Evolutionary conservation across 2,888 invertebrate genomes (phyloP).

Genomic region (Nomada fucata): DNA sequence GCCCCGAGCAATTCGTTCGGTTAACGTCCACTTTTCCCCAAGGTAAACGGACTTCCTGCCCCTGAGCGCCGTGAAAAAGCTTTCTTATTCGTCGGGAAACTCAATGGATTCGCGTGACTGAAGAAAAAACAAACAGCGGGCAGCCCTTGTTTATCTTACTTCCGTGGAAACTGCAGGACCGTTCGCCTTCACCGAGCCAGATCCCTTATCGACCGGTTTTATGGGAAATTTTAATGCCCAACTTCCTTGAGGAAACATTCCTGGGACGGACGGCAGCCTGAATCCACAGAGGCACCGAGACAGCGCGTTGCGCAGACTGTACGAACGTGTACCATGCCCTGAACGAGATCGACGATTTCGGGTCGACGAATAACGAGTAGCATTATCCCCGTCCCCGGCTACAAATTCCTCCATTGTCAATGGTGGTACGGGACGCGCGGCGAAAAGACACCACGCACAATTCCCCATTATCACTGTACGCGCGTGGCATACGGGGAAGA

Average conservation of each 20-base stretch:
- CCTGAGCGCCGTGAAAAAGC: constrained; percentile 20
- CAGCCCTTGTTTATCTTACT: constrained; percentile 33
- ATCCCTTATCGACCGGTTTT: neutral
- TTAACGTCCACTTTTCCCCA: constrained; percentile 20
- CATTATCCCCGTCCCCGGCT: too few relatives aligned
- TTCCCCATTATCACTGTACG: constrained; percentile 39
- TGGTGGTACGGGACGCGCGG: constrained; percentile 11
- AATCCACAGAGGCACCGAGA: neutral
- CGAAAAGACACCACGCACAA: constrained; percentile 36
- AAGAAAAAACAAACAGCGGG: constrained; percentile 35
- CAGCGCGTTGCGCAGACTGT: neutral
- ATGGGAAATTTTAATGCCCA: neutral
- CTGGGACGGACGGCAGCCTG: neutral
- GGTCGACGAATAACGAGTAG: constrained; percentile 27
- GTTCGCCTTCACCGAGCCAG: constrained; percentile 1
- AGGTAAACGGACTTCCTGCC: constrained; percentile 12
- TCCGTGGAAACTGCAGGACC: constrained; percentile 14
- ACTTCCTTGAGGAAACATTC: neutral
- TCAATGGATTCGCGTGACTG: constrained; percentile 29
- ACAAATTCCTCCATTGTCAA: too few relatives aligned
- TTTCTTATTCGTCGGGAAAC: constrained; percentile 39
- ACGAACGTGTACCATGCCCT: too few relatives aligned
- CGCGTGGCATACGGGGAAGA: constrained; percentile 10
- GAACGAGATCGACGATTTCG: too few relatives aligned
- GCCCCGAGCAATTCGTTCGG: constrained; percentile 27